phyloP scores from a whole-genome alignment of 2,888 invertebrate genomes.

The Zaprionus bogoriensis region DNA sequence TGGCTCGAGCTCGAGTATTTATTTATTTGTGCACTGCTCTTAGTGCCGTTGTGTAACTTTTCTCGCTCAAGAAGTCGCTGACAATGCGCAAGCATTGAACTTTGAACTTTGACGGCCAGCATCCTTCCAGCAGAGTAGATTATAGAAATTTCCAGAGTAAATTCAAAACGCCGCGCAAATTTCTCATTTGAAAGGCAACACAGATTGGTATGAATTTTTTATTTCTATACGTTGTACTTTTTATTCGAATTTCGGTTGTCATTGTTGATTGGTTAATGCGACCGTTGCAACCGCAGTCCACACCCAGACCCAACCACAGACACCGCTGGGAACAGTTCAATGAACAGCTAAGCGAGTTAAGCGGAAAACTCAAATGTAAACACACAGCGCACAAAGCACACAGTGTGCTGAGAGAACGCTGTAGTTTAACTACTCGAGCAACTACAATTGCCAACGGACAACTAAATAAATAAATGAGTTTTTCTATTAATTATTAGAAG shows the following conservation, averaged over 20 bases:
- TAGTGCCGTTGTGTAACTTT: conserved; percentile 72
- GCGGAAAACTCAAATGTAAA: conserved; percentile 58
- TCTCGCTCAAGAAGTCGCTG: conserved; percentile 54
- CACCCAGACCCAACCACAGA: conserved; percentile 27
- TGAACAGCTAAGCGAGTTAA: conserved; percentile 64
- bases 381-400: conserved; percentile 28
- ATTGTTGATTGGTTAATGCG: conserved; percentile 59
- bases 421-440: not conserved
- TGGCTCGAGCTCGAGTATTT: conserved; percentile 58
- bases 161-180: conserved; percentile 16
- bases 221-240: conserved; percentile 7
- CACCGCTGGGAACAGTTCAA: conserved; percentile 57
- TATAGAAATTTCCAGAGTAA: not conserved
- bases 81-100: conserved; percentile 66
- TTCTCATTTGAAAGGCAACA: conserved; percentile 10
- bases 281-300: conserved; percentile 26
- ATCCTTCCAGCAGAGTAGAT: not conserved
- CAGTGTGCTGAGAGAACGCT: conserved; percentile 16
- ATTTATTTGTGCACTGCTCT: conserved; percentile 58
- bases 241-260: conserved; percentile 36
- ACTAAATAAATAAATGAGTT: not conserved
- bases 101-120: conserved; percentile 64
- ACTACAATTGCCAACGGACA: not conserved
- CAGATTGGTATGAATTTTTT: not conserved
- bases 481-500: not conserved